Percentiles rank a stretch among this genome's conserved stretches.
Conservation (phyloP, 2,113 vertebrate genomes). For the Dipodomys stephensi region DNA sequence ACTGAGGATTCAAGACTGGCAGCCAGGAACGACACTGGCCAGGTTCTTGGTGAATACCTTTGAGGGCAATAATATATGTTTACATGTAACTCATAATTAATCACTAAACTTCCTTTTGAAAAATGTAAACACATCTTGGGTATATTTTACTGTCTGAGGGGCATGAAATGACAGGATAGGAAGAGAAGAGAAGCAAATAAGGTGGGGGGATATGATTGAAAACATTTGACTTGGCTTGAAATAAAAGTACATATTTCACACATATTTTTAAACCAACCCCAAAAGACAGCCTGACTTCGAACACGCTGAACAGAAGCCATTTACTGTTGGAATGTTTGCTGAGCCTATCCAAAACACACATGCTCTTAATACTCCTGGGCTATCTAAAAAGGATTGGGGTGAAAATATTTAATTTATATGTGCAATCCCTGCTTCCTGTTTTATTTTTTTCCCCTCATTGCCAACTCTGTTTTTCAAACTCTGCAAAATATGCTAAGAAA, state of each 20-base stretch:
- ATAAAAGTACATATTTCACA: slow-evolving; percentile 93
- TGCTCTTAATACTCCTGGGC: slow-evolving; percentile 90
- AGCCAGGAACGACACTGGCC: slow-evolving; percentile 74
- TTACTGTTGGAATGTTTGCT: slow-evolving; percentile 95
- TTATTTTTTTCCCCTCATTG: slow-evolving; percentile 84
- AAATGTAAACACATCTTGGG: slow-evolving; percentile 86
- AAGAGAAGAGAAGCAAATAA: slow-evolving; percentile 61
- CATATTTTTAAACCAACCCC: slow-evolving; percentile 94
- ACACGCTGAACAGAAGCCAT: slow-evolving; percentile 96
- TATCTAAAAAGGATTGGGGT: slow-evolving; percentile 88
- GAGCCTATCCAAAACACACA: slow-evolving; percentile 91
- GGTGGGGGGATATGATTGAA: slow-evolving; percentile 81
- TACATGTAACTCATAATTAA: slow-evolving; percentile 85
- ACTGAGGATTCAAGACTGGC: slow-evolving; percentile 69
- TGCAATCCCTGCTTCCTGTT: slow-evolving; percentile 87
- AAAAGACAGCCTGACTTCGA: slow-evolving; percentile 91
- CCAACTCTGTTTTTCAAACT: slow-evolving; percentile 86
- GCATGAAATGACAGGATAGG: slow-evolving; percentile 78
- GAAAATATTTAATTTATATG: slow-evolving; percentile 92
- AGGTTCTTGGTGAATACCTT: slow-evolving; percentile 87
- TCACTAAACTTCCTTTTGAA: slow-evolving; percentile 84
- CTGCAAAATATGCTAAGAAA: slow-evolving; percentile 87
- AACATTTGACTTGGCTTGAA: slow-evolving; percentile 96
- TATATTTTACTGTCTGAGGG: slow-evolving; percentile 80
- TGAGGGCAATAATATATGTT: slow-evolving; percentile 87